Conservation (phyloP, 2,797 vertebrate genomes). For the Neoniphon sammara region DNA sequence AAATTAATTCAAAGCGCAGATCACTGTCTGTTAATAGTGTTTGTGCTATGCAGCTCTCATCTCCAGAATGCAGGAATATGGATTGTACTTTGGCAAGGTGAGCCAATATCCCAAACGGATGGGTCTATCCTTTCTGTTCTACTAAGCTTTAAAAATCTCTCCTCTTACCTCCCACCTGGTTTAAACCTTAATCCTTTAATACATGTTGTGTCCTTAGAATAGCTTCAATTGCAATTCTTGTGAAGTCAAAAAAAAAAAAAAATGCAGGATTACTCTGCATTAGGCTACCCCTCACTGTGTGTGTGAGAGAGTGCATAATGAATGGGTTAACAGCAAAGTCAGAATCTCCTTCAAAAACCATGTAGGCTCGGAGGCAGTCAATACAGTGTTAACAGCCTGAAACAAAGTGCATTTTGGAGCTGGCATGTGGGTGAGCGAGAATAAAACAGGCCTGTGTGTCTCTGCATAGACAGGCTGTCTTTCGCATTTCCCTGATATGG, state of each 20-base stretch:
- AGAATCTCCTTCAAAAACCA: conserved; percentile 42
- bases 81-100: conserved; percentile 69
- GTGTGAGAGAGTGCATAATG: conserved; percentile 12
- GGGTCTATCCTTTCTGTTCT: conserved; percentile 66
- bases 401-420: conserved; percentile 7
- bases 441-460: not conserved
- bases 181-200: conserved; percentile 81
- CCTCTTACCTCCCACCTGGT: conserved; percentile 71
- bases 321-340: conserved; percentile 51
- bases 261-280: conserved; percentile 74
- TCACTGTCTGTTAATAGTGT: conserved; percentile 62
- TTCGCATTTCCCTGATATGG: conserved; percentile 7
- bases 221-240: conserved; percentile 78
- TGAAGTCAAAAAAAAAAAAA: conserved; percentile 70
- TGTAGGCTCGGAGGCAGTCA: conserved; percentile 6
- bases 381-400: conserved; percentile 30
- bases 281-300: conserved; percentile 47
- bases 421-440: not conserved
- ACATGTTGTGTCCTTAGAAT: conserved; percentile 77
- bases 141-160: conserved; percentile 74
- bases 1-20: conserved; percentile 51
- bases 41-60: conserved; percentile 59
- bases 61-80: conserved; percentile 55
- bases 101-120: conserved; percentile 60
- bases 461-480: not conserved